Conservation (phyloP, 2,888 invertebrate species). For the Carabus problematicus region DNA sequence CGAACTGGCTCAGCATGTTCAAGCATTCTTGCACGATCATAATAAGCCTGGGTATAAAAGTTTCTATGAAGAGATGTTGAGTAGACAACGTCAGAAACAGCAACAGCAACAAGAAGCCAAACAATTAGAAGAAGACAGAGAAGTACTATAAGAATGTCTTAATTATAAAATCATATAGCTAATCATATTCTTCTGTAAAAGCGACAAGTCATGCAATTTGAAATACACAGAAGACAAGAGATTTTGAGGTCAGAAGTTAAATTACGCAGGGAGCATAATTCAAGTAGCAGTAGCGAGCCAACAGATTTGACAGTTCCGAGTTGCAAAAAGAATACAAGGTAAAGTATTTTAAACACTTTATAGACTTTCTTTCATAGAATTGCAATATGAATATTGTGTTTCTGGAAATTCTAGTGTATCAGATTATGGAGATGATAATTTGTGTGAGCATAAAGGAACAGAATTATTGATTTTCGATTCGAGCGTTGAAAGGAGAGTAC, state of each 20-base stretch:
- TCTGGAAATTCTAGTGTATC: slow-evolving; percentile 58
- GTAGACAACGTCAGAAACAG: slow-evolving; percentile 71
- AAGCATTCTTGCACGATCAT: slow-evolving; percentile 79
- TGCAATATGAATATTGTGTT: too few species aligned
- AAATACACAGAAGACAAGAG: slow-evolving; percentile 80
- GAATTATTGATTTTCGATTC: slow-evolving; percentile 64
- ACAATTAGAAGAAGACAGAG: slow-evolving; percentile 71
- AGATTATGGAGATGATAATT: slow-evolving; percentile 63
- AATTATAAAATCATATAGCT: slow-evolving; percentile 16
- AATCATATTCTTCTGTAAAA: slow-evolving; percentile 52
- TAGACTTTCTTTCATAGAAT: background rate
- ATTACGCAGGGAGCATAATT: slow-evolving; percentile 58
- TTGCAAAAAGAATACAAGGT: slow-evolving; percentile 31
- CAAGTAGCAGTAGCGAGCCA: slow-evolving; percentile 62
- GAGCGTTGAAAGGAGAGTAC: slow-evolving; percentile 68
- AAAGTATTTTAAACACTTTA: background rate
- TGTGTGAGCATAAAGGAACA: slow-evolving; percentile 66
- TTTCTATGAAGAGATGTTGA: slow-evolving; percentile 91
- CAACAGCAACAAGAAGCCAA: slow-evolving; percentile 68
- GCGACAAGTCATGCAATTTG: slow-evolving; percentile 74
- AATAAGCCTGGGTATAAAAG: slow-evolving; percentile 83
- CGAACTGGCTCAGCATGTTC: slow-evolving; percentile 79
- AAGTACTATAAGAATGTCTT: slow-evolving; percentile 56
- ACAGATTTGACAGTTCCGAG: slow-evolving; percentile 50
- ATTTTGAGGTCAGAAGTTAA: slow-evolving; percentile 74